Evolutionary conservation across 2,113 vertebrate genomes (phyloP), one percentile per base, ranked within the genome.

Genomic region (Ariopsis seemanni): DNA sequence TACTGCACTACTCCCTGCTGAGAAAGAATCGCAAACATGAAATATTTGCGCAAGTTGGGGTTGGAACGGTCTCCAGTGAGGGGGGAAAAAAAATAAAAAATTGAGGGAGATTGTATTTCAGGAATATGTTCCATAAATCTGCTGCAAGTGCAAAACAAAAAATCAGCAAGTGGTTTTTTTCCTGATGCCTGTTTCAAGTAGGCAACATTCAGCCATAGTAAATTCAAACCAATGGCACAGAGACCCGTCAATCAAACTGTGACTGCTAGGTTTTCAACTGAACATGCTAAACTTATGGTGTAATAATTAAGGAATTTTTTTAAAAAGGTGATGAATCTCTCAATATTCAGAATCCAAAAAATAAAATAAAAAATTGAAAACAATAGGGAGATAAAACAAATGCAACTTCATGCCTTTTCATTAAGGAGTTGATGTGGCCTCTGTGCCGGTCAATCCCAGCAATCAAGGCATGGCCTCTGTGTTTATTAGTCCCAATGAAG

Each of bases 61-160:
- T 50, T 67, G 50, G 60, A 55, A 65, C 27, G 65, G 84, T 89
- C 86, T 89, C 90, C 65, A 50, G 52, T 71, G 86, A 65, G 53
- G 34, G 72, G 60, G 18, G 30, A 1, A 1, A 30, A 30, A 86
- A 79, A 1, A 30, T 1, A 86, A 79, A 75, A 65, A 84, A 60
- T 84, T 53, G 57, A 85, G 34, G 84, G 84, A 65, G 81, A 89
- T 90, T 88, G 86, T 81, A 65, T 90, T 89, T 89, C 86, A 84
- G 86, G 84, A 88, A 83, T 60, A 90, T 85, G 65, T 83, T 90
- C 80, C 82, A 74, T 53, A 79, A 78, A 82, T 55, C 83, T 34
- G 58, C 63, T 85, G 30, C 30, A 30, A 30, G 30, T 30, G 30
- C 30, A 30, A 30, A 30, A 30, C 30, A 30, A 30, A 30, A 67